Evolutionary conservation across 1,140 invertebrate species (phyloP), one percentile per base, ranked within the genome.

Genomic region (Sycophila sp.): DNA sequence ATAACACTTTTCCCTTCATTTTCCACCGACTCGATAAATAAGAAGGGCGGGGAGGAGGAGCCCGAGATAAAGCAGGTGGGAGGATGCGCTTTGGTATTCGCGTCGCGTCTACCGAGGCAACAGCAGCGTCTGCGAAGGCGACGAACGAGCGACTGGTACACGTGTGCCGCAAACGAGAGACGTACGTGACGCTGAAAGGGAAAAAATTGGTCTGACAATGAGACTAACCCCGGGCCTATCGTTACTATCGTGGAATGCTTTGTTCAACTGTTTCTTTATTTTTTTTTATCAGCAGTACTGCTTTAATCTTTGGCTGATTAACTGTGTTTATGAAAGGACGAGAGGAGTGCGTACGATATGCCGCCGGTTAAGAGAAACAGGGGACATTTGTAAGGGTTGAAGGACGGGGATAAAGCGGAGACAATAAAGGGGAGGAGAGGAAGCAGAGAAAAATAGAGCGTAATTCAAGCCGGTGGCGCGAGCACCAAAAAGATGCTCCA

Each of bases 391-490:
- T n/a, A n/a, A n/a, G n/a, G n/a, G n/a, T n/a, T n/a, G n/a, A n/a
- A n/a, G n/a, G n/a, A n/a, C n/a, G n/a, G n/a, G n/a, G n/a, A n/a
- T n/a, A n/a, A n/a, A n/a, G n/a, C n/a, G n/a, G n/a, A n/a, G n/a
- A n/a, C n/a, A n/a, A n/a, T n/a, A n/a, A n/a, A n/a, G n/a, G n/a
- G n/a, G 34, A 55, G 51, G 34, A 11, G 40, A 47, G 40, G 67
- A 66, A 69, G 40, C 34, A 45, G 32, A 32, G 28, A 71, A 51
- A 40, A 64, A 62, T 72, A 51, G 69, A 69, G 51, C 59, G 49
- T 74, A 74, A 77, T 78, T 77, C 70, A 19, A 71, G 26, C 36
- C 7, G 60, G 49, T 40, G 15, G 65, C 65, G 19, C 26, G 34
- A 67, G 59, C 36, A 26, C 38, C 32, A 10, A 63, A 63, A 69